Base-by-base conservation (phyloP, 2,797 vertebrate genomes). In the Hoplostethus mediterraneus region DNA sequence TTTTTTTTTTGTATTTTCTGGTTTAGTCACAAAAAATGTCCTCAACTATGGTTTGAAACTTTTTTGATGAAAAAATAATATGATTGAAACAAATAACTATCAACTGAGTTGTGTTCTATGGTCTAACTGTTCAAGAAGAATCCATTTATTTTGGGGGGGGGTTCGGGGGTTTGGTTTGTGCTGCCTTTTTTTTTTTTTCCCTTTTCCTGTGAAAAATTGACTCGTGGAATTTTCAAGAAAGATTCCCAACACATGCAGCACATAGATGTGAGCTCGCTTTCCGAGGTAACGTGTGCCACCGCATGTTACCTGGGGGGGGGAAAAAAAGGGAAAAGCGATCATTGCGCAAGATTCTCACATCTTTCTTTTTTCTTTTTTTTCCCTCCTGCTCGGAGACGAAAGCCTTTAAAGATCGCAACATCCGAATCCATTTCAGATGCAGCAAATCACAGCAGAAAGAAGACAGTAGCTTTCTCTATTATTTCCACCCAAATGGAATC, bases 21-120 rank as follows among this genome's bases (percentile, higher is more conserved):
- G 54, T 91, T 90, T 86, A 73, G 80, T 92, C 74, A 48, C 62
- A 56, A 67, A 67, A 28, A 33, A 48, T 67, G 68, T 86, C 57
- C 67, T 79, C 79, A 78, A 71, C 51, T 63, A 56, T 80, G 75
- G 63, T 84, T 86, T 82, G 67, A 79, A 83, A 84, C 71, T 55
- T 89, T 84, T 87, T 84, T 87, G 78, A 89, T 84, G 82, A 84
- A 82, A 81, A 86, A 87, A 90, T 64, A 74, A 81, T 73, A 74
- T 12, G 42, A 82, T 28, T 84, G 75, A 86, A 87, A 93, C 67
- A 82, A 77, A 80, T 79, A 40, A 68, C 51, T 62, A 73, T 67
- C 76, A 55, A 36, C 64, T n/a, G 40, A 88, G 65, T 87, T 84
- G 81, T 90, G 83, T 81, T 89, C 55, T 68, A 66, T 86, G 82